phyloP scores from a whole-genome alignment of 2,888 invertebrate genomes.

The Nomada ferruginata region DNA sequence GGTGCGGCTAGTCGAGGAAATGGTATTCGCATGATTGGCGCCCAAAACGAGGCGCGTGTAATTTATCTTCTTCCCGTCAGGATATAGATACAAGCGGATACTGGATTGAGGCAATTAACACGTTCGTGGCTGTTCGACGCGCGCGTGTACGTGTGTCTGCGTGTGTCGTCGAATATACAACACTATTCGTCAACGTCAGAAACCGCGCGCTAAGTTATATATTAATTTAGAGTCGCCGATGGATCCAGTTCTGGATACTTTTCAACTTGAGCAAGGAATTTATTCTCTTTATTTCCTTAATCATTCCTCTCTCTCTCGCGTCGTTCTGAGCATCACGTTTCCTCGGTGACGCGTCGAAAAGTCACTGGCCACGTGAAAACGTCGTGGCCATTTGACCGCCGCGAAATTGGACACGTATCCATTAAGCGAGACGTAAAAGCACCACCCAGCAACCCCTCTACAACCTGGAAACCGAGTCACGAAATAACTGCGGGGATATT shows the following conservation, averaged over 20 bases:
- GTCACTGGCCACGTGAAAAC: background rate
- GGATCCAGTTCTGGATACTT: too few relatives aligned
- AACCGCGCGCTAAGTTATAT: slow-evolving; percentile 23
- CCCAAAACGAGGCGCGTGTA: slow-evolving; percentile 33
- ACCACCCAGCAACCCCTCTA: background rate
- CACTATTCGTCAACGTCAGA: slow-evolving; percentile 47
- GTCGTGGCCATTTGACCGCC: background rate
- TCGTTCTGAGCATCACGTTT: background rate
- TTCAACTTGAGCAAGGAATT: slow-evolving; percentile 17
- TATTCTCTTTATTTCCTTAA: slow-evolving; percentile 13
- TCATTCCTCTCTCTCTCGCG: background rate
- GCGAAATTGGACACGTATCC: background rate
- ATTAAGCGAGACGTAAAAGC: background rate
- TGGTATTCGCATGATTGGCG: slow-evolving; percentile 51
- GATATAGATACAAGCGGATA: slow-evolving; percentile 57
- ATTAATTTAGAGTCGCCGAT: slow-evolving; percentile 28
- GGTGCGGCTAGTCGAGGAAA: slow-evolving; percentile 30
- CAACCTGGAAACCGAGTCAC: background rate
- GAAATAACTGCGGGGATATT: slow-evolving; percentile 6
- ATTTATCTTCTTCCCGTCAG: slow-evolving; percentile 54
- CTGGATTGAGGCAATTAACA: slow-evolving; percentile 61
- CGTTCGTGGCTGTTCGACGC: slow-evolving; percentile 35
- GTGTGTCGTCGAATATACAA: slow-evolving; percentile 32
- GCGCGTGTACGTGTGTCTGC: slow-evolving; percentile 8
- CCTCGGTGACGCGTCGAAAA: background rate